Conservation (phyloP, 2,113 vertebrate species). For the Petromus typicus region DNA sequence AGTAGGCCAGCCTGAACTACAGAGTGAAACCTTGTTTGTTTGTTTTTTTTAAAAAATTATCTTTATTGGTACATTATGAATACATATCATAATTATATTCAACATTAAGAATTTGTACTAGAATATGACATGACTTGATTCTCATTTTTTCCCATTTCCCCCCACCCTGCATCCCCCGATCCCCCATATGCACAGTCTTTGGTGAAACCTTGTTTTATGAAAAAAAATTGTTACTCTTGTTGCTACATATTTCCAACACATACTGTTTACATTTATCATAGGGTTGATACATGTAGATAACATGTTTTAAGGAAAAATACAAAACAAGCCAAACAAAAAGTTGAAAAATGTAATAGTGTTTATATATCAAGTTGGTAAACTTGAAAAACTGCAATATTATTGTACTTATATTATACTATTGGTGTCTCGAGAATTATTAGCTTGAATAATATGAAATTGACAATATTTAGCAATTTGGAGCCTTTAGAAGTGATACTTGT, state of each 20-base stretch:
- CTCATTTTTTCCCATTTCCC: too few relatives aligned
- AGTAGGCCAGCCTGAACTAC: not conserved
- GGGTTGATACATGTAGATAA: not conserved
- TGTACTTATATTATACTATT: not conserved
- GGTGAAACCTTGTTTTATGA: not conserved
- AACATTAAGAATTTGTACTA: too few relatives aligned
- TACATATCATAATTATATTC: too few relatives aligned
- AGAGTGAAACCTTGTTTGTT: not conserved
- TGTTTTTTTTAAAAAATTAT: too few relatives aligned
- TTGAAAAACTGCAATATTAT: not conserved
- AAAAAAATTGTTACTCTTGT: not conserved
- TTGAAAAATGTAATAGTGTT: conserved; percentile 4
- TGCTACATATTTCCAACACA: not conserved
- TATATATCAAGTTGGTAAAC: conserved; percentile 12
- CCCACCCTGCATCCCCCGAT: too few relatives aligned
- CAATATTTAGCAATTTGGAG: not conserved
- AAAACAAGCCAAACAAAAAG: not conserved
- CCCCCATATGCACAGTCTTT: too few relatives aligned
- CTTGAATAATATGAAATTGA: conserved; percentile 17
- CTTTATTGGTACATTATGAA: too few relatives aligned
- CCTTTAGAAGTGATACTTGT: conserved; percentile 32
- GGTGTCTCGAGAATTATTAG: conserved; percentile 14
- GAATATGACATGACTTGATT: too few relatives aligned
- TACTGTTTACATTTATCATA: not conserved
- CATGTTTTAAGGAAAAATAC: not conserved